phyloP scores from a whole-genome alignment of 2,797 vertebrate species.

The Acipenser transmontanus region DNA sequence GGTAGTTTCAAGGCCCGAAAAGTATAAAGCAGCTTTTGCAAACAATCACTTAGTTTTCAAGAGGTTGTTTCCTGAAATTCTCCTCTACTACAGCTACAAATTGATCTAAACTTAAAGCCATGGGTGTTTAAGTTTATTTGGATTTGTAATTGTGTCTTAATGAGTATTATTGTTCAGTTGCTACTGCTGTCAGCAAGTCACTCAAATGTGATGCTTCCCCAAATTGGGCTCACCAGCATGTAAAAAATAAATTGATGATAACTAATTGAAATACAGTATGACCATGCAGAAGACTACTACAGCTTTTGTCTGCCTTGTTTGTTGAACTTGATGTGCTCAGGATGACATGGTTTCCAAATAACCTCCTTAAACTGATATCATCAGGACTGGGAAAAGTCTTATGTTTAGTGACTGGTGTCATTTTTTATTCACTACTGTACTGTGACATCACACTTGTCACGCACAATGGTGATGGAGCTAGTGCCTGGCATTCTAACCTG shows the following conservation, averaged over 20 bases:
- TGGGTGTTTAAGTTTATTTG: slow-evolving; percentile 27
- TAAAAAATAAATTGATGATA: slow-evolving; percentile 25
- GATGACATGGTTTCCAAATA: too few relatives aligned
- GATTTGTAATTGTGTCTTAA: slow-evolving; percentile 45
- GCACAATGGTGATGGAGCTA: background rate
- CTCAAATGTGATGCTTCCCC: slow-evolving; percentile 56
- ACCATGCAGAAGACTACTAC: too few relatives aligned
- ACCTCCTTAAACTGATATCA: too few relatives aligned
- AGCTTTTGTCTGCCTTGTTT: too few relatives aligned
- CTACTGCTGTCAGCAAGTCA: slow-evolving; percentile 53
- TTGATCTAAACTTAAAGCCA: slow-evolving; percentile 11
- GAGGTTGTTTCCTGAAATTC: slow-evolving; percentile 44
- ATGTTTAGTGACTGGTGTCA: background rate
- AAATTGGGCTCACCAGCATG: slow-evolving; percentile 63
- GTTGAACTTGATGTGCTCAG: too few relatives aligned
- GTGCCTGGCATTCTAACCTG: too few relatives aligned
- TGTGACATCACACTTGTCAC: slow-evolving; percentile 11
- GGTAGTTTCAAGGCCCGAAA: slow-evolving; percentile 41
- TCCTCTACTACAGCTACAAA: slow-evolving; percentile 37
- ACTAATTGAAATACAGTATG: too few relatives aligned
- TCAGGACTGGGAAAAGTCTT: too few relatives aligned
- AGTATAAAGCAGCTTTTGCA: slow-evolving; percentile 35
- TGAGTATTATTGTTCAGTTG: slow-evolving; percentile 49
- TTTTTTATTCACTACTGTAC: slow-evolving; percentile 7
- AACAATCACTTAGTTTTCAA: slow-evolving; percentile 49